These are phyloP conservation scores for Rhagologus leucostigma DNA, from an alignment of 2,113 vertebrate genomes.

Conservation along the genomic window DNA sequence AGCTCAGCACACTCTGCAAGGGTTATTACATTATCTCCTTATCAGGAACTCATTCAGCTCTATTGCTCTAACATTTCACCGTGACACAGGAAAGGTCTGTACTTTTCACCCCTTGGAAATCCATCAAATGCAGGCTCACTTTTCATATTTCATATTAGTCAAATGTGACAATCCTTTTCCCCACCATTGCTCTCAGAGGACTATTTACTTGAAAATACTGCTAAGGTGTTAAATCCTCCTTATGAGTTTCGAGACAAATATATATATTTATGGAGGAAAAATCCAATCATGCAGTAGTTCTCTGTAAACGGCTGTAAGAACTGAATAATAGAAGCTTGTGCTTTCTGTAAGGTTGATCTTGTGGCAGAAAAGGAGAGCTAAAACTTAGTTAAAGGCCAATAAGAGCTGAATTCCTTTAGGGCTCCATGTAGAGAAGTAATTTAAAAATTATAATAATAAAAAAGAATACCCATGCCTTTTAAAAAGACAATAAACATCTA, in stretches of 20 bases:
- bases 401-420: not conserved
- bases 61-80: not conserved
- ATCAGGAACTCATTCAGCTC: not conserved
- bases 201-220: not conserved
- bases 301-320: not conserved
- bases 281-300: not conserved
- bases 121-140: not conserved
- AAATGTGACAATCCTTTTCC: not conserved
- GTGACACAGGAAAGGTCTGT: not conserved
- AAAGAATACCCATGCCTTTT: rapidly evolving
- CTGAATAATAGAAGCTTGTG: not conserved
- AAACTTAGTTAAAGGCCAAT: not conserved
- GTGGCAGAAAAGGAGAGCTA: not conserved
- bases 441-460: not conserved
- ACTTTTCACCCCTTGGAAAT: not conserved
- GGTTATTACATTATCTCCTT: not conserved
- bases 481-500: not conserved
- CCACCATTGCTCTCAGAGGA: not conserved
- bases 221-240: not conserved
- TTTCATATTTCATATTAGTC: not conserved
- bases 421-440: not conserved
- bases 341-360: not conserved
- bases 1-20: not conserved
- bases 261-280: not conserved
- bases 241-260: not conserved